These are phyloP conservation scores for Drosophila arizonae DNA, from an alignment of 1,140 invertebrate species.

Conservation along the genomic window DNA sequence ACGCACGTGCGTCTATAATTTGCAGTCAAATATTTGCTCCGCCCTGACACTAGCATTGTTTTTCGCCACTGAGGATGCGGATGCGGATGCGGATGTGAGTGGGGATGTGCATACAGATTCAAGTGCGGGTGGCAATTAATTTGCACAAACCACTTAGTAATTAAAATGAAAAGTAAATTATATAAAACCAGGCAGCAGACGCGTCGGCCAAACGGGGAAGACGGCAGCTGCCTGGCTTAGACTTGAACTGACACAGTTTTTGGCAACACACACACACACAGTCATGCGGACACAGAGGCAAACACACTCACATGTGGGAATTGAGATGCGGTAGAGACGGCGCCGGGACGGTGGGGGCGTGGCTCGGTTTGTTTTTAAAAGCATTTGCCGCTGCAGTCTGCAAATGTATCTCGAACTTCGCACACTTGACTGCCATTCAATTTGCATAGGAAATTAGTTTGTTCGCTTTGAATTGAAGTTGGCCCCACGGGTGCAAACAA, in stretches of 20 bases:
- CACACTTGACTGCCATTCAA: slow-evolving; percentile 80
- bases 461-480: slow-evolving; percentile 81
- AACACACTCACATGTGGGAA: not conserved
- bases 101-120: slow-evolving; percentile 2
- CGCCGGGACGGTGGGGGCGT: not conserved
- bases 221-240: slow-evolving; percentile 18
- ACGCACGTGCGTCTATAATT: slow-evolving; percentile 37
- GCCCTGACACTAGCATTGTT: slow-evolving; percentile 19
- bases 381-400: slow-evolving; percentile 65
- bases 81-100: slow-evolving; percentile 3
- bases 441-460: slow-evolving; percentile 81
- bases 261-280: slow-evolving; percentile 2
- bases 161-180: slow-evolving; percentile 81
- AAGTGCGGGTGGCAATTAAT: slow-evolving; percentile 67
- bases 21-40: slow-evolving; percentile 46
- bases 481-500: slow-evolving; percentile 76
- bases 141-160: slow-evolving; percentile 73
- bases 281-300: not conserved
- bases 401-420: slow-evolving; percentile 80
- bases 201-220: slow-evolving; percentile 1
- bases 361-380: slow-evolving; percentile 67
- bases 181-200: slow-evolving; percentile 27
- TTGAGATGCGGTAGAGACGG: not conserved
- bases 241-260: slow-evolving; percentile 43
- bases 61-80: not conserved